Conservation (phyloP, 2,888 invertebrate genomes). For the Acleris sparsana region DNA sequence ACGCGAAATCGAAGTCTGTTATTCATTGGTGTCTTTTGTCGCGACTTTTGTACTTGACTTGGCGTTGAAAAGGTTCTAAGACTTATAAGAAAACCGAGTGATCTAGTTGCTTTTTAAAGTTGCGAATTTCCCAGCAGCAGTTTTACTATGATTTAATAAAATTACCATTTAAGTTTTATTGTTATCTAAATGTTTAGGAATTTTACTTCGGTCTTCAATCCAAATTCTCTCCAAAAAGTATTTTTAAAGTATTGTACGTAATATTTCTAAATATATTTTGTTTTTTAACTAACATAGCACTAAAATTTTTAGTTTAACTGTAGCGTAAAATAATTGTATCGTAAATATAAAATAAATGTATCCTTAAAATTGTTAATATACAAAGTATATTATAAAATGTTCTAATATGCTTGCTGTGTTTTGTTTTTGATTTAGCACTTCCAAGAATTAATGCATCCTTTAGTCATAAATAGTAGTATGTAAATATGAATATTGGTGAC, state of each 20-base stretch:
- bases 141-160: too few relatives aligned
- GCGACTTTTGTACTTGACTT: too few relatives aligned
- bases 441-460: too few relatives aligned
- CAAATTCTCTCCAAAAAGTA: constrained; percentile 54
- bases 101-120: too few relatives aligned
- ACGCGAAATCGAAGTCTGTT: too few relatives aligned
- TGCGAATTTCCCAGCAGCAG: too few relatives aligned
- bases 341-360: not conserved
- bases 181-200: constrained; percentile 34
- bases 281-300: not conserved
- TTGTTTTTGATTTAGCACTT: too few relatives aligned
- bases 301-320: not conserved
- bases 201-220: constrained; percentile 35
- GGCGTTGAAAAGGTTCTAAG: too few relatives aligned
- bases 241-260: constrained; percentile 59
- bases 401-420: not conserved
- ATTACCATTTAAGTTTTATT: constrained; percentile 4
- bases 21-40: too few relatives aligned
- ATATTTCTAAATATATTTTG: constrained; percentile 6
- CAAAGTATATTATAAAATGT: not conserved
- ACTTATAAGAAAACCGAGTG: too few relatives aligned
- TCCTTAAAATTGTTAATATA: not conserved
- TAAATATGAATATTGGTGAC: too few relatives aligned
- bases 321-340: not conserved
- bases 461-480: too few relatives aligned